A percentile compares a stretch with the other conserved stretches of the same genome.
phyloP scores from a whole-genome alignment of 1,140 invertebrate species.

The Leptopilina clavipes region DNA sequence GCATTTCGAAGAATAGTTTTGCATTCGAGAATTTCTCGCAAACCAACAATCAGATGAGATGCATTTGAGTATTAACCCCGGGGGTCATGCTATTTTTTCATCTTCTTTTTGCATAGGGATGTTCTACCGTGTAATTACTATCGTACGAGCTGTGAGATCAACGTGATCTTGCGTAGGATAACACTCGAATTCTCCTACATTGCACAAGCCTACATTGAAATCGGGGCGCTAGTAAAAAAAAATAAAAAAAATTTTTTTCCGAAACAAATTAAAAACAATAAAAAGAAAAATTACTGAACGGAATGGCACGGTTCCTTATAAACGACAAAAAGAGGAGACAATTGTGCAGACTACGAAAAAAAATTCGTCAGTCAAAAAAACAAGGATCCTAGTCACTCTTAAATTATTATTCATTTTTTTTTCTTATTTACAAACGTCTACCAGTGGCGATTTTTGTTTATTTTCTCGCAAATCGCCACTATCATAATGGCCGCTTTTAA shows the following conservation, averaged over 20 bases:
- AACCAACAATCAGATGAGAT: slow-evolving; percentile 18
- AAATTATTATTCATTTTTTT: slow-evolving; percentile 26
- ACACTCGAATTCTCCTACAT: slow-evolving; percentile 25
- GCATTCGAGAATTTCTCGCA: slow-evolving; percentile 19
- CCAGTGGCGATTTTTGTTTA: slow-evolving; percentile 15
- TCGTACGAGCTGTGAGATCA: slow-evolving; percentile 44
- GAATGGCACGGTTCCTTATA: slow-evolving; percentile 61
- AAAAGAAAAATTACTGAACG: slow-evolving; percentile 45
- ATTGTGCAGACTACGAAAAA: slow-evolving; percentile 35
- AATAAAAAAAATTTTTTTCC: neutral
- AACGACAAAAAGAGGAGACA: slow-evolving; percentile 34
- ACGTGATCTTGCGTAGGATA: slow-evolving; percentile 43
- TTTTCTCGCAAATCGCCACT: neutral
- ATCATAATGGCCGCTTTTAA: slow-evolving; percentile 23
- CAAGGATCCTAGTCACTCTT: slow-evolving; percentile 40
- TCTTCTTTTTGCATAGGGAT: neutral
- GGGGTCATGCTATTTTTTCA: slow-evolving; percentile 7
- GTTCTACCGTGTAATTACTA: slow-evolving; percentile 39
- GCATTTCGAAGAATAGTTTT: slow-evolving; percentile 10
- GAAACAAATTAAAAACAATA: slow-evolving; percentile 11
- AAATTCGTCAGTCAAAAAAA: slow-evolving; percentile 40
- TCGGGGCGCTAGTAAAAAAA: slow-evolving; percentile 27
- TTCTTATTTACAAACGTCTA: slow-evolving; percentile 33
- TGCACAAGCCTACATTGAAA: slow-evolving; percentile 37
- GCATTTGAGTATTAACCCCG: slow-evolving; percentile 5